These are phyloP conservation scores for Branchellion lobata DNA, from an alignment of 2,888 invertebrate genomes.

Conservation along the genomic window DNA sequence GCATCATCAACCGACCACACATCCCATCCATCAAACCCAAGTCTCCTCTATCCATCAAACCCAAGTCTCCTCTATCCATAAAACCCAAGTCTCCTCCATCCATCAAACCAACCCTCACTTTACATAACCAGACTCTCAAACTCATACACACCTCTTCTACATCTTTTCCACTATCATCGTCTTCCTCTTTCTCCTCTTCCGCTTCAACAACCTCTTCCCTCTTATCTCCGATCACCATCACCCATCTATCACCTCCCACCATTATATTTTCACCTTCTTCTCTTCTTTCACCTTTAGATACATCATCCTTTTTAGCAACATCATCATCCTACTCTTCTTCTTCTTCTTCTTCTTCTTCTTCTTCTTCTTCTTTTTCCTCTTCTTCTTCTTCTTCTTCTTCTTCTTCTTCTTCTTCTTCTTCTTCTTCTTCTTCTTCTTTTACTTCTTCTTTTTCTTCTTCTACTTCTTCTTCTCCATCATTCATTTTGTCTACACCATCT, in stretches of 20 bases:
- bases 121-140: neutral
- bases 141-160: neutral
- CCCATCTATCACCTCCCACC: too few species aligned
- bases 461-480: neutral
- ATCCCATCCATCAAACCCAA: neutral
- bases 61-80: too few species aligned
- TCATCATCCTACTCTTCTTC: conserved; percentile 25
- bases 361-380: neutral
- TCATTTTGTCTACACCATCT: neutral
- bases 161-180: too few species aligned
- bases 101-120: neutral
- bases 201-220: too few species aligned
- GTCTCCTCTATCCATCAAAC: neutral
- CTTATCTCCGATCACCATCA: neutral
- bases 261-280: neutral
- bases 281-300: neutral
- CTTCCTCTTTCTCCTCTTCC: too few species aligned
- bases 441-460: neutral
- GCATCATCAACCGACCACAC: too few species aligned
- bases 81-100: neutral
- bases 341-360: conserved; percentile 40
- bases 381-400: neutral
- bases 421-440: neutral
- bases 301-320: conserved; percentile 5
- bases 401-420: neutral